A percentile compares a stretch with the other conserved stretches of the same genome.
Conservation (phyloP, 2,113 vertebrate genomes). For the Piaya cayana region DNA sequence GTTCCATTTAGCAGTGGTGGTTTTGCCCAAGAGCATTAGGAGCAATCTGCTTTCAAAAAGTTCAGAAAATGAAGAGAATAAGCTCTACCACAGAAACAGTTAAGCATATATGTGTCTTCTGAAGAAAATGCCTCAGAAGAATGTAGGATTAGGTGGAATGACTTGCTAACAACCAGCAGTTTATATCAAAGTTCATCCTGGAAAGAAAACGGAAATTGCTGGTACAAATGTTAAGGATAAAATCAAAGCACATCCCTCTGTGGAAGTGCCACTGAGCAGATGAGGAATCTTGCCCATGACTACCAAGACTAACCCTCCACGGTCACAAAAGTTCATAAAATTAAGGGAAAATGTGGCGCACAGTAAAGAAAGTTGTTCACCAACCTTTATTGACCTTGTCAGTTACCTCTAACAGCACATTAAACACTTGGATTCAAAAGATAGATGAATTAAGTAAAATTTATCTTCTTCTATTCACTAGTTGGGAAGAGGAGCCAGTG, state of each 20-base stretch:
- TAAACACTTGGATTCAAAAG: background rate
- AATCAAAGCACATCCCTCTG: background rate
- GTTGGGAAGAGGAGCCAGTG: background rate
- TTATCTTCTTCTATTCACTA: background rate
- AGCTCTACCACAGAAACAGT: background rate
- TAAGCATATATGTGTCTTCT: background rate
- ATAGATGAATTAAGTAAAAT: background rate
- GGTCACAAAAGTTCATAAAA: background rate
- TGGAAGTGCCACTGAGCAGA: background rate
- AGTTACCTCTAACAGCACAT: background rate
- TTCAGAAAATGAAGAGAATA: background rate
- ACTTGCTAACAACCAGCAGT: background rate
- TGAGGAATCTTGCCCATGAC: background rate
- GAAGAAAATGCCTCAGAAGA: background rate
- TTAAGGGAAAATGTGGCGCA: background rate
- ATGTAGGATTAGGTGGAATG: background rate
- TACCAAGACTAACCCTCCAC: background rate
- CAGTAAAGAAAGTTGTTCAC: background rate
- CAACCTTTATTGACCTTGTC: background rate
- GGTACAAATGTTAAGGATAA: background rate
- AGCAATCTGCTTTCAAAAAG: background rate
- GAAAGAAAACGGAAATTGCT: background rate
- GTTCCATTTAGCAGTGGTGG: background rate
- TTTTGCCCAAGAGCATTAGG: background rate
- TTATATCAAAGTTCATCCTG: background rate